Base-by-base conservation (phyloP, 2,888 invertebrate species). In the Venusia cambrica region DNA sequence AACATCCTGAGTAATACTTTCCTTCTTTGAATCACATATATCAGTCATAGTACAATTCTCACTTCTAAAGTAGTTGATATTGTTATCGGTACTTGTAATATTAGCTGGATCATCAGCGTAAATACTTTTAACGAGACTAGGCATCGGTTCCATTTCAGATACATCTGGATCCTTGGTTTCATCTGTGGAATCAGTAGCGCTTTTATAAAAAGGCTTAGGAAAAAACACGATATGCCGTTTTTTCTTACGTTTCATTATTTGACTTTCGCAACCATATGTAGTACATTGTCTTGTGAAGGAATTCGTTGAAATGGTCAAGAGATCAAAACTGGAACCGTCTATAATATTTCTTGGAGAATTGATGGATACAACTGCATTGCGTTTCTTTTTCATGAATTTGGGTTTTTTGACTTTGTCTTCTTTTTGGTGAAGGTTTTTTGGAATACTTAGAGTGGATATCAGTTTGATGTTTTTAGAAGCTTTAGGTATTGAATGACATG, bases 381-480 rank as follows among this genome's bases (percentile, higher is more conserved):
- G 45, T 24, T 54, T 56, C 1, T 35, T 34, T 30, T 53, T 65
- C 12, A 54, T 59, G 5, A 51, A 32, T 41, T 51, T 57, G 14
- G 13, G 44, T 48, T 13, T 46, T 45, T 2, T 43, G 35, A 5
- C 52, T 53, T 2, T 37, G 26, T 39, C 14, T 3, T 36, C 35
- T 1, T 51, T 51, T 27, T 53, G 62, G 10, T 64, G 51, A 7
- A 67, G 47, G 38, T 66, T 68, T 51, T 70, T 71, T 4, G 84
- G 85, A 9, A 84, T 66, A 26, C 77, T 85, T 7, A 83, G 49
- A 0, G 83, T 80, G 4, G 85, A 83, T 35, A 83, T 65, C 2
- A 79, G 51, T 57, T 54, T 69, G 1, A 64, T 34, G 38, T 65
- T 54, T 39, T 62, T 75, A 8, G 54, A 45, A 14, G 66, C 52